A percentile compares a stretch with the other conserved stretches of the same genome.
Evolutionary conservation across 2,113 vertebrate species (phyloP).

Genomic region (Dicentrarchus labrax): DNA sequence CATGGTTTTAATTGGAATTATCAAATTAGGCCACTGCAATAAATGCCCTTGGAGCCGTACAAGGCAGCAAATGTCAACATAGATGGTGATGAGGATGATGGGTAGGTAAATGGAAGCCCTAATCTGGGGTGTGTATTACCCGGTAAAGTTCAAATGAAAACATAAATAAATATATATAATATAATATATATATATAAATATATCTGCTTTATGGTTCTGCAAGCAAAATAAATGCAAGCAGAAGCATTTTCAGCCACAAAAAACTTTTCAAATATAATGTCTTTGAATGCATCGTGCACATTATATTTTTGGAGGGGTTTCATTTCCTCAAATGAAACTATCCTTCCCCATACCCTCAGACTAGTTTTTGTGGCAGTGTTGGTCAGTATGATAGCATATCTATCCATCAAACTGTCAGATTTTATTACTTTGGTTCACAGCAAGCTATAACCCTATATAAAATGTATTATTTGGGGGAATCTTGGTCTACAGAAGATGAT

Average conservation of each 20-base stretch:
- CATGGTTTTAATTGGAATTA: conserved; percentile 69
- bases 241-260: background rate
- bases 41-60: conserved; percentile 22
- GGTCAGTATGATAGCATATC: background rate
- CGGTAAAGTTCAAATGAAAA: conserved; percentile 9
- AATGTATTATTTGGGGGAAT: background rate
- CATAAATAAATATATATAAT: too few species aligned
- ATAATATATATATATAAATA: too few species aligned
- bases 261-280: background rate
- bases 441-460: background rate
- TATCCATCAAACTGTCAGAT: background rate
- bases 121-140: background rate
- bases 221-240: background rate
- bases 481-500: background rate
- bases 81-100: conserved; percentile 19
- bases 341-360: conserved; percentile 27
- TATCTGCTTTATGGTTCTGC: background rate
- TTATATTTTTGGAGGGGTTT: conserved; percentile 37
- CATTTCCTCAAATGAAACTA: conserved; percentile 46
- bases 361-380: conserved; percentile 2
- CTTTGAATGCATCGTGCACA: conserved; percentile 21
- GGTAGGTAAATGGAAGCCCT: conserved; percentile 6
- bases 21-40: conserved; percentile 59
- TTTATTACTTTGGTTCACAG: background rate
- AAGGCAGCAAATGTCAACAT: conserved; percentile 37